These are phyloP conservation scores for Columbina picui DNA, from an alignment of 2,113 vertebrate species.

Conservation along the genomic window DNA sequence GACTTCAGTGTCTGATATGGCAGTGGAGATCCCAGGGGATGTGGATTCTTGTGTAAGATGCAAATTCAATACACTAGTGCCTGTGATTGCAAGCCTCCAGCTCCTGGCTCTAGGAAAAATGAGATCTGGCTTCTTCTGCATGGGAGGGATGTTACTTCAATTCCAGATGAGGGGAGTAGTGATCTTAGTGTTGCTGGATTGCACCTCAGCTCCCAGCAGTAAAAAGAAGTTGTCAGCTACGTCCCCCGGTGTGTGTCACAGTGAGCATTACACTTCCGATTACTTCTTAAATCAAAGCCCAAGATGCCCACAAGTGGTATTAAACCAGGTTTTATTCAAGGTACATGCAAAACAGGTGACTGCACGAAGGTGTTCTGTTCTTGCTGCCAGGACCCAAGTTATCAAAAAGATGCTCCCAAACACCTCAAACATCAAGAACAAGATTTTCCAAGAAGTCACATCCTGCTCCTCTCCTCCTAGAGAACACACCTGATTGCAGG, in stretches of 20 bases:
- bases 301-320: neutral
- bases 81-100: neutral
- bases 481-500: neutral
- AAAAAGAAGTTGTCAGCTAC: neutral
- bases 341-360: neutral
- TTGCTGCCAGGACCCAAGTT: neutral
- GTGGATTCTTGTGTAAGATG: neutral
- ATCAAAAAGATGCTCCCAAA: neutral
- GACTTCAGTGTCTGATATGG: neutral
- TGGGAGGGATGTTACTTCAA: neutral
- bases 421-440: neutral
- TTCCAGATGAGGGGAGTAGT: neutral
- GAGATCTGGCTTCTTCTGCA: neutral
- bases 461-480: neutral
- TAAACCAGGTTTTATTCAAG: neutral
- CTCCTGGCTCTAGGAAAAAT: neutral
- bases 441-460: neutral
- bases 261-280: neutral
- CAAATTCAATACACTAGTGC: neutral
- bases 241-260: neutral
- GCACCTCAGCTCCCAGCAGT: neutral
- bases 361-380: neutral
- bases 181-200: constrained; percentile 18
- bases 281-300: neutral
- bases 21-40: neutral